Conservation (phyloP, 2,113 vertebrate genomes). For the Telmatochromis brichardi region DNA sequence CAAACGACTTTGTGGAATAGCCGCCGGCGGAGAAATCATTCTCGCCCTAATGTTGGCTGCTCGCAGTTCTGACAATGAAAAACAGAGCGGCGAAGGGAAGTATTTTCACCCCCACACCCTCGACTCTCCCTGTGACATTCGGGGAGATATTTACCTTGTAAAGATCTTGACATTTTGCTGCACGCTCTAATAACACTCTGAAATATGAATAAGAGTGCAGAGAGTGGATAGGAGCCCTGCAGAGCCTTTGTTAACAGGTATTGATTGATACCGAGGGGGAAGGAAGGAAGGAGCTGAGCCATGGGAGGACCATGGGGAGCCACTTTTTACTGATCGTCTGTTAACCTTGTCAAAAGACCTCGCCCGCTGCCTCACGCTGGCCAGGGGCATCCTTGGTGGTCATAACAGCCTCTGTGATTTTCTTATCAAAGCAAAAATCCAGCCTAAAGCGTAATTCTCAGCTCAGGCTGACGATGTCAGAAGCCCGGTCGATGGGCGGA, state of each 20-base stretch:
- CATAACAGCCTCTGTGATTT: constrained; percentile 14
- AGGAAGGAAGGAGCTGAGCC: not conserved
- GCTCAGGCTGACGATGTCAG: not conserved
- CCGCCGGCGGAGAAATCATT: constrained; percentile 37
- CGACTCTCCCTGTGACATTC: constrained; percentile 54
- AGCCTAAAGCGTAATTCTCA: not conserved
- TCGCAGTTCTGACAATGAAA: constrained; percentile 24
- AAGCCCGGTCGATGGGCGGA: not conserved
- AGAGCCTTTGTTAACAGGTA: constrained; percentile 60
- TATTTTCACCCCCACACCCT: not conserved
- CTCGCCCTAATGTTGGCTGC: constrained; percentile 29
- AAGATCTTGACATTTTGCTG: constrained; percentile 71
- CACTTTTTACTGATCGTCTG: constrained; percentile 49
- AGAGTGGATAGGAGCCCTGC: constrained; percentile 29
- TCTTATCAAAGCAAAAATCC: constrained; percentile 9
- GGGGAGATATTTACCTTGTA: constrained; percentile 65
- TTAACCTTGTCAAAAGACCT: constrained; percentile 51
- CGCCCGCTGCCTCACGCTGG: not conserved
- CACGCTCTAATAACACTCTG: constrained; percentile 60
- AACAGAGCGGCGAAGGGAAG: constrained; percentile 22
- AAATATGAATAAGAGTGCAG: constrained; percentile 60
- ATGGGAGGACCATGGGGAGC: constrained; percentile 2
- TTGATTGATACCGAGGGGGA: constrained; percentile 47
- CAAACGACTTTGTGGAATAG: constrained; percentile 43
- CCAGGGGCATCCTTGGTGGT: not conserved